These are phyloP conservation scores for Chrysopilus asiliformis DNA, from an alignment of 2,888 invertebrate species.

Conservation along the genomic window DNA sequence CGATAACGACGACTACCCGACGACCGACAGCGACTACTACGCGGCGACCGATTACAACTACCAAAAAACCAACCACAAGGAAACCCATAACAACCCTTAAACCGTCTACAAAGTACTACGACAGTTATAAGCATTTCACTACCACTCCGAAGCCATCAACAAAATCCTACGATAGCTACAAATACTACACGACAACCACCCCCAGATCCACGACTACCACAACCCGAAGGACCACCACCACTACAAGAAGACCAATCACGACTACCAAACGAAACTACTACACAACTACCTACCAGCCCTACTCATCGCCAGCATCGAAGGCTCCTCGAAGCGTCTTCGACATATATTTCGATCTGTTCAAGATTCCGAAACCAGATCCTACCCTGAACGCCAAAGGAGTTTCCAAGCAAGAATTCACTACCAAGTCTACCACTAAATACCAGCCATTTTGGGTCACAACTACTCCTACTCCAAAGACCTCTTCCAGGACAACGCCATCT, in stretches of 20 bases:
- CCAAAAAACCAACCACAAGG: conserved; percentile 3
- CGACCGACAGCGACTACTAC: conserved; percentile 3
- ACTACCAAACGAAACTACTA: too few species aligned
- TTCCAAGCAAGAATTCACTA: too few species aligned
- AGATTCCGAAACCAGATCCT: conserved; percentile 1
- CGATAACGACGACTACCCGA: neutral
- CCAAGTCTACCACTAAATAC: too few species aligned
- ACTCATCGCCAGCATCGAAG: neutral
- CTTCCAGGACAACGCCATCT: too few species aligned
- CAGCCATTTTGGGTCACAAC: too few species aligned
- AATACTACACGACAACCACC: neutral
- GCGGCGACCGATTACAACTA: conserved; percentile 1
- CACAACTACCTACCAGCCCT: too few species aligned
- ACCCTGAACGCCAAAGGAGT: too few species aligned
- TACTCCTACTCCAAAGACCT: too few species aligned
- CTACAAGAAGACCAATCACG: too few species aligned
- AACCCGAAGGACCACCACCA: neutral
- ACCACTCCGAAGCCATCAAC: neutral
- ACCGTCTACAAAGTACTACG: neutral
- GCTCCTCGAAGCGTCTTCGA: conserved; percentile 6
- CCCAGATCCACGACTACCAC: neutral
- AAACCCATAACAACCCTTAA: conserved; percentile 1
- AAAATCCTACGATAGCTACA: too few species aligned
- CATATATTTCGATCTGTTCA: conserved; percentile 9
- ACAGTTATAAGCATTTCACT: too few species aligned